phyloP scores from a whole-genome alignment of 2,888 invertebrate species.

The Syrista parreyssii region DNA sequence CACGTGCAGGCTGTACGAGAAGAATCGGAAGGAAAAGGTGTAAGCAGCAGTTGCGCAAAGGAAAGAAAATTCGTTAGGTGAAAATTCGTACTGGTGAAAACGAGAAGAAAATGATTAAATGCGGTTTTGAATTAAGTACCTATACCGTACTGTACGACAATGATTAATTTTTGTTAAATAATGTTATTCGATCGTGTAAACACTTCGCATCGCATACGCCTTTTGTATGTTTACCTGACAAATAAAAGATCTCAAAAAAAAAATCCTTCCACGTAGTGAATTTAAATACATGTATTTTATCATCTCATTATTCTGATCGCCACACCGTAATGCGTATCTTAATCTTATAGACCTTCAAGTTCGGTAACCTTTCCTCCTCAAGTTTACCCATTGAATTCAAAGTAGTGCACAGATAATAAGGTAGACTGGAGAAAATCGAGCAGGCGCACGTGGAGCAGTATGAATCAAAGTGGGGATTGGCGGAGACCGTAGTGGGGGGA shows the following conservation, averaged over 20 bases:
- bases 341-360: neutral
- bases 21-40: neutral
- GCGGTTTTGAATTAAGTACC: neutral
- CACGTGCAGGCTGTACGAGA: neutral
- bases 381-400: neutral
- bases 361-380: neutral
- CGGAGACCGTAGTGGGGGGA: neutral
- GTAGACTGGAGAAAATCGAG: neutral
- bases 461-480: neutral
- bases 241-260: conserved; percentile 58
- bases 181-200: conserved; percentile 50
- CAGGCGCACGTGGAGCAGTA: neutral
- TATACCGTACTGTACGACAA: conserved; percentile 24
- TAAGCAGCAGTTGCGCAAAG: neutral
- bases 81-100: neutral
- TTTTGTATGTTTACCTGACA: conserved; percentile 58
- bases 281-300: neutral
- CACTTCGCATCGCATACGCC: conserved; percentile 53
- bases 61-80: neutral
- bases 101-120: neutral
- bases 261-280: neutral
- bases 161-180: conserved; percentile 42
- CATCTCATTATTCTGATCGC: neutral
- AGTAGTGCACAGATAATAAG: neutral
- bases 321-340: neutral